These are phyloP conservation scores for Chinchilla lanigera DNA, from an alignment of 2,113 vertebrate genomes.

Conservation along the genomic window DNA sequence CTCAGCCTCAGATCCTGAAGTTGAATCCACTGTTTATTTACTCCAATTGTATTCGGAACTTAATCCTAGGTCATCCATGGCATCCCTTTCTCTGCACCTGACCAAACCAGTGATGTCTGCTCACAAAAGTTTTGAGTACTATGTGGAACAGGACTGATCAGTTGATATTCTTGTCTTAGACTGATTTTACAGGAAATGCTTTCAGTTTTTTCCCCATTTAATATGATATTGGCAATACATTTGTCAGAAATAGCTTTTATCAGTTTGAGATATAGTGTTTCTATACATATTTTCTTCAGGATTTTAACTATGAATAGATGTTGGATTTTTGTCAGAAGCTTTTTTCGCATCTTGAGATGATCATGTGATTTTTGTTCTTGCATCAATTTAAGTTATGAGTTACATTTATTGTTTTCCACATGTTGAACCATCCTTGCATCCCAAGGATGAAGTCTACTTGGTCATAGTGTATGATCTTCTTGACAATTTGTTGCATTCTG, in stretches of 20 bases:
- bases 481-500: neutral
- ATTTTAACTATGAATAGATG: neutral
- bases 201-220: neutral
- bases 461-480: neutral
- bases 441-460: neutral
- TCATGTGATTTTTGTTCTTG: neutral
- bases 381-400: neutral
- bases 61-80: neutral
- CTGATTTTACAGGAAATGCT: neutral
- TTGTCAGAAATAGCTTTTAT: neutral
- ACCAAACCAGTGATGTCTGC: neutral
- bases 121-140: neutral
- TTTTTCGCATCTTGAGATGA: neutral
- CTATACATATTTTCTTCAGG: neutral
- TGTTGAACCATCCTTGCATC: neutral
- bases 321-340: neutral
- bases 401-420: neutral
- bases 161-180: neutral
- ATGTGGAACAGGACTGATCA: neutral
- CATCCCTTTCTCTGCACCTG: neutral
- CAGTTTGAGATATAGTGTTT: neutral
- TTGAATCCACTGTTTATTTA: neutral
- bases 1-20: neutral
- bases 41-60: neutral
- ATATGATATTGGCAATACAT: neutral